Base-by-base conservation (phyloP, 2,888 invertebrate genomes). In the Lysandra bellargus region DNA sequence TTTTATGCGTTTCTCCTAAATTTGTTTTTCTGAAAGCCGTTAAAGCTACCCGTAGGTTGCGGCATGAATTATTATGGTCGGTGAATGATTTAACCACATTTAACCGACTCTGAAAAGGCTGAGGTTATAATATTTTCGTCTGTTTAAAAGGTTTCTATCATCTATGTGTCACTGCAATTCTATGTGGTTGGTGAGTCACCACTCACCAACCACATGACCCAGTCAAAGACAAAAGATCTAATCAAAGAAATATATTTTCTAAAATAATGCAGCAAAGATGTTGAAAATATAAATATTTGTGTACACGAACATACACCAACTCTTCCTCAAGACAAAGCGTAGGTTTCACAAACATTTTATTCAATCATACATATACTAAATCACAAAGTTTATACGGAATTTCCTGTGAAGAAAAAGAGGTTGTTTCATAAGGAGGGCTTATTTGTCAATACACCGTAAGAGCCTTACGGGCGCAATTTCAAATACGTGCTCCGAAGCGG, bases 401-500 rank as follows among this genome's bases (percentile, higher is more conserved):
- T 76, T 57, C 76, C 76, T 76, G 57, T 57, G 76, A 76, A 76
- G 76, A 76, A 53, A 76, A 76, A 76, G 33, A 53, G 76, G 30
- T 49, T 76, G 76, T 74, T 44, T 74, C 76, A 57, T 33, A 53
- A 53, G 76, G 17, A 14, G 53, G 33, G 57, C 57, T 57, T 76
- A 57, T 57, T 76, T 76, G 53, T 76, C 33, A 76, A 57, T 76
- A 76, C 53, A 57, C 49, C n/a, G 23, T 75, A 53, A 30, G 64
- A 75, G 49, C 30, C 75, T 49, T 75, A 75, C 75, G 33, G 49
- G 57, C 76, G 53, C 76, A 76, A 57, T 76, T 76, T 76, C 33
- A 14, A 76, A 57, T 33, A 76, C 30, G 4, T 14, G 76, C 57
- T 49, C 33, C 23, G 14, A 30, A 23, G 57, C 49, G 53, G 44